These are phyloP conservation scores for Dicyrtoma fusca DNA, from an alignment of 2,888 invertebrate species.

Conservation along the genomic window DNA sequence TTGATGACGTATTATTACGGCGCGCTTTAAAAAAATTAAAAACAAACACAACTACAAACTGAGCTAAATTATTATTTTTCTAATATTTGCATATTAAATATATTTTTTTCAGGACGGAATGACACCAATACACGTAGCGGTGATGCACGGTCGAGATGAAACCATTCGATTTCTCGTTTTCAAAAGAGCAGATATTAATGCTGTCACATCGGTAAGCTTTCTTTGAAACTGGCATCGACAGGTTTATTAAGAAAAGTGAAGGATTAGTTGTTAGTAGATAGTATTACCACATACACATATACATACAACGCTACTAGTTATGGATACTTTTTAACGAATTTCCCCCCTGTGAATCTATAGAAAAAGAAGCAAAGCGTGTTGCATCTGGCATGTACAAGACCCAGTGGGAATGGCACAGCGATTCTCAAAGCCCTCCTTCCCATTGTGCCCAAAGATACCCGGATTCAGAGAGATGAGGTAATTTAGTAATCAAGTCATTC, in stretches of 20 bases:
- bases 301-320: too few relatives aligned
- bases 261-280: too few relatives aligned
- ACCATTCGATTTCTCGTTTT: slow-evolving; percentile 69
- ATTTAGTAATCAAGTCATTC: neutral
- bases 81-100: neutral
- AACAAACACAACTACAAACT: neutral
- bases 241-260: too few relatives aligned
- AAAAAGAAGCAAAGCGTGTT: slow-evolving; percentile 91
- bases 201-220: slow-evolving; percentile 86
- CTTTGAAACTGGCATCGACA: neutral
- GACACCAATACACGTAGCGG: slow-evolving; percentile 95
- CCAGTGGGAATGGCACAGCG: slow-evolving; percentile 88
- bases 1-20: too few relatives aligned
- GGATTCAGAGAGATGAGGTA: slow-evolving; percentile 85
- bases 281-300: too few relatives aligned
- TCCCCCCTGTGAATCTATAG: slow-evolving; percentile 63
- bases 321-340: neutral
- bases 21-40: too few relatives aligned
- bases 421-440: slow-evolving; percentile 85
- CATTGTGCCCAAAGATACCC: slow-evolving; percentile 86
- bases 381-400: slow-evolving; percentile 90
- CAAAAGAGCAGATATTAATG: slow-evolving; percentile 87
- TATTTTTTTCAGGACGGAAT: slow-evolving; percentile 83
- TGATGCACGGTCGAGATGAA: slow-evolving; percentile 89
- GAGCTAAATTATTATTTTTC: neutral